A percentile compares a stretch with the other conserved stretches of the same genome.
phyloP scores from a whole-genome alignment of 2,888 invertebrate genomes.

The Xestia c-nigrum region DNA sequence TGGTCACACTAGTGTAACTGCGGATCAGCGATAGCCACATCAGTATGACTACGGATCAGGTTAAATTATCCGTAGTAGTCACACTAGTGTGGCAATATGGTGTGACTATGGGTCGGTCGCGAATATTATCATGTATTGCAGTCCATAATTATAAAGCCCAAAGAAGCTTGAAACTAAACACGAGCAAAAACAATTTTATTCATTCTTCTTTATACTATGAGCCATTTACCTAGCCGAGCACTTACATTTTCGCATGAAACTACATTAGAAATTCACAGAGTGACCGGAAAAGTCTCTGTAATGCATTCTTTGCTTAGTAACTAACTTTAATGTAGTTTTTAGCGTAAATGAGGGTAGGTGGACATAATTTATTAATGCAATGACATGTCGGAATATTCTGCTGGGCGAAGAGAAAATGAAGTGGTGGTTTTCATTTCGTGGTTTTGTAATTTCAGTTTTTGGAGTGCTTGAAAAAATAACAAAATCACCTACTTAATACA shows the following conservation, averaged over 20 bases:
- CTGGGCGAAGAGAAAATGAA: neutral
- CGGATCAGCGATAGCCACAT: too few species aligned
- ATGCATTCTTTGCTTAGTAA: conserved; percentile 19
- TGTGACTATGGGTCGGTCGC: too few species aligned
- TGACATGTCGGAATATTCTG: neutral
- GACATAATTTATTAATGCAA: conserved; percentile 25
- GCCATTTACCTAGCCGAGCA: neutral
- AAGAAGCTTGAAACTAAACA: neutral
- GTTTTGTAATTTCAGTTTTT: neutral
- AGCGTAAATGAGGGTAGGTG: conserved; percentile 1
- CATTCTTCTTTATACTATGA: neutral
- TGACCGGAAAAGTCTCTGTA: conserved; percentile 17
- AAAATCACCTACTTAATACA: neutral
- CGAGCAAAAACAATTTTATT: neutral
- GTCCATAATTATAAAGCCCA: neutral
- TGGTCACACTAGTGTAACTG: too few species aligned
- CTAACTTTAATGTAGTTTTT: conserved; percentile 32
- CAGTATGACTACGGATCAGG: too few species aligned
- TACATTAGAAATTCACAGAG: conserved; percentile 29
- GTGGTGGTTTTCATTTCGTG: neutral
- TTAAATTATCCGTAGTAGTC: too few species aligned
- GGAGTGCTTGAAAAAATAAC: neutral
- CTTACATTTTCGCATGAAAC: neutral
- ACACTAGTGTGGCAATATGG: too few species aligned
- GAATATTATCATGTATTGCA: too few species aligned